Conservation (phyloP, 2,113 vertebrate species). For the Boleophthalmus pectinirostris region DNA sequence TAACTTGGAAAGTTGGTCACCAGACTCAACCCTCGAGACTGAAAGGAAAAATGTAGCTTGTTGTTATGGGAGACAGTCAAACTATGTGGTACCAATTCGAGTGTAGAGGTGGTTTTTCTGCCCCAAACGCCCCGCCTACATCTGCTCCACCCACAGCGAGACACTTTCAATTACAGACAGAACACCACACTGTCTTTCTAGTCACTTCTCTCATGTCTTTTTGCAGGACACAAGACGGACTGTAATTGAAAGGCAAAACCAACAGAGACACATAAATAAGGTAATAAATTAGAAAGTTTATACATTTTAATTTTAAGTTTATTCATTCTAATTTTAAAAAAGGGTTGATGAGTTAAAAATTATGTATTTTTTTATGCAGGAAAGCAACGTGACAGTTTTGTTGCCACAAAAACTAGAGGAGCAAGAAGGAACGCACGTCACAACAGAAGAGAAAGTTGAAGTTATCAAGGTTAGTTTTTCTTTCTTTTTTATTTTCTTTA, state of each 20-base stretch:
- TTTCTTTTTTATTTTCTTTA: neutral
- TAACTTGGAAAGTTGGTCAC: constrained; percentile 22
- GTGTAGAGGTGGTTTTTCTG: constrained; percentile 22
- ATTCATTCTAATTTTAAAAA: neutral
- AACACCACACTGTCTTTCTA: constrained; percentile 2
- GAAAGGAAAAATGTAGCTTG: constrained; percentile 41
- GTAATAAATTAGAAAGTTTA: constrained; percentile 33
- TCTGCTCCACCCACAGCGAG: constrained; percentile 24
- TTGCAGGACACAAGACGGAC: constrained; percentile 72
- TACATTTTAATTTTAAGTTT: neutral
- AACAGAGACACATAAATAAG: constrained; percentile 70
- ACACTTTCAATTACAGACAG: constrained; percentile 24
- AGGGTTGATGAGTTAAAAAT: neutral
- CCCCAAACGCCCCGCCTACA: neutral
- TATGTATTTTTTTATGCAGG: constrained; percentile 28
- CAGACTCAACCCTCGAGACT: constrained; percentile 10
- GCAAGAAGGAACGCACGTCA: constrained; percentile 10
- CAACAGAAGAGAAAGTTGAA: constrained; percentile 52
- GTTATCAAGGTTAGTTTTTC: constrained; percentile 63
- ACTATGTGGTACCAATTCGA: constrained; percentile 16
- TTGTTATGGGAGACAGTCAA: constrained; percentile 36
- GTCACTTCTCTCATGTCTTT: constrained; percentile 44
- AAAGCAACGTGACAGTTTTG: constrained; percentile 38
- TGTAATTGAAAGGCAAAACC: constrained; percentile 69
- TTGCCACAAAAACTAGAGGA: constrained; percentile 36